These are phyloP conservation scores for Drosophila pallidifrons DNA, from an alignment of 1,140 invertebrate genomes.

Conservation along the genomic window DNA sequence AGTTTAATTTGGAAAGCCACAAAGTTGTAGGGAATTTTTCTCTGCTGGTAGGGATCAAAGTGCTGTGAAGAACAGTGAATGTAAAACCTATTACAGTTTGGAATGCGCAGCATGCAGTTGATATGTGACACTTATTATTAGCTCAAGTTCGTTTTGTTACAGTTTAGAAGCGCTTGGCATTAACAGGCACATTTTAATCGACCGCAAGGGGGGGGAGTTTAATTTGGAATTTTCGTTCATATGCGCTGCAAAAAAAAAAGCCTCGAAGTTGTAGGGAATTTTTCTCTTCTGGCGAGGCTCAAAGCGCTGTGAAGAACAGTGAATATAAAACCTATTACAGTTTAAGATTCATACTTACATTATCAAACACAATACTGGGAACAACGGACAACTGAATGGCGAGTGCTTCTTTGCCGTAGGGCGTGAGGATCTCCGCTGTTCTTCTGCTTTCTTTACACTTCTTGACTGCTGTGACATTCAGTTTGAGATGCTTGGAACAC, in stretches of 20 bases:
- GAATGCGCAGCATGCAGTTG: no score
- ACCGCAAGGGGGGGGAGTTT: conserved; percentile 51
- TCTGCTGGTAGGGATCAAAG: conserved; percentile 67
- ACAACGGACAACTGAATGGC: conserved; percentile 72
- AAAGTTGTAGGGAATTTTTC: conserved; percentile 71
- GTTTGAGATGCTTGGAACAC: conserved; percentile 49
- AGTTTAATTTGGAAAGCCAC: no score
- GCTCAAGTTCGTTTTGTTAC: neutral
- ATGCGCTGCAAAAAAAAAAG: conserved; percentile 64
- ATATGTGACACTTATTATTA: no score
- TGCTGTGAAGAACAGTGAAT: conserved; percentile 31
- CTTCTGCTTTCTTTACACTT: conserved; percentile 59
- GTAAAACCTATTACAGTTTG: neutral
- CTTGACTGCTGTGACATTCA: conserved; percentile 61
- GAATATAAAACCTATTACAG: neutral
- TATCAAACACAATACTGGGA: conserved; percentile 74
- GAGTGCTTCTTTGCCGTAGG: conserved; percentile 68
- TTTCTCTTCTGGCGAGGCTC: conserved; percentile 61
- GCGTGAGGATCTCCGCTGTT: conserved; percentile 65
- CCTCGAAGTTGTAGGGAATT: conserved; percentile 70
- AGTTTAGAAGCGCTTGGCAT: neutral
- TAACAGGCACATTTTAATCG: neutral
- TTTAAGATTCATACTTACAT: conserved; percentile 47
- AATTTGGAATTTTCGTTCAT: conserved; percentile 58
- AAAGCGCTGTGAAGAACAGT: conserved; percentile 52